Evolutionary conservation across 2,113 vertebrate species (phyloP).

Genomic region (Poecile atricapillus): DNA sequence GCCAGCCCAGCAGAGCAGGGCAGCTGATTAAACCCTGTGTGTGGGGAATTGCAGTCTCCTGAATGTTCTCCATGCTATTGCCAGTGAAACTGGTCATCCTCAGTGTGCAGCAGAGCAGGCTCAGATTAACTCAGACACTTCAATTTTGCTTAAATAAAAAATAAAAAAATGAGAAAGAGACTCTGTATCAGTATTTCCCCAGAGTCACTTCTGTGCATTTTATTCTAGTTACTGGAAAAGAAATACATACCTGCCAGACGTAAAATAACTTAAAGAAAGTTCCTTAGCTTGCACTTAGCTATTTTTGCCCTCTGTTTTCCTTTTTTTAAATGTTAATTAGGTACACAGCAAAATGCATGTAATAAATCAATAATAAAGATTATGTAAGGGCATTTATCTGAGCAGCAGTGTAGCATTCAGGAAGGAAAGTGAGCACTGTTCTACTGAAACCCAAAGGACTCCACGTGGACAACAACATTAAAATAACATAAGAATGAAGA

Average conservation of each 20-base stretch:
- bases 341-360: neutral
- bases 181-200: neutral
- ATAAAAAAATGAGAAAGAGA: neutral
- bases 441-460: neutral
- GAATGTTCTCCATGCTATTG: neutral
- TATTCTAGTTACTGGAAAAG: slow-evolving; percentile 18
- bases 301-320: slow-evolving; percentile 20
- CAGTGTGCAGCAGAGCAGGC: neutral
- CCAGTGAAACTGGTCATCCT: neutral
- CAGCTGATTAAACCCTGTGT: neutral
- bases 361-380: slow-evolving; percentile 35
- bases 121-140: slow-evolving; percentile 3
- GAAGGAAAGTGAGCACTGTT: neutral
- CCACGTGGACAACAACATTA: neutral
- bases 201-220: neutral
- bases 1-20: neutral
- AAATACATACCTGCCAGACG: neutral
- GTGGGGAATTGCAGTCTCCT: neutral
- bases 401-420: neutral
- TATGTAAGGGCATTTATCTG: slow-evolving; percentile 3
- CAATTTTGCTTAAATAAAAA: neutral
- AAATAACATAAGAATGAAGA: neutral
- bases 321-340: slow-evolving; percentile 14
- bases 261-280: neutral
- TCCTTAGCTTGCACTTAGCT: neutral